These are phyloP conservation scores for Epinotia nisella DNA, from an alignment of 2,888 invertebrate species.

Conservation along the genomic window DNA sequence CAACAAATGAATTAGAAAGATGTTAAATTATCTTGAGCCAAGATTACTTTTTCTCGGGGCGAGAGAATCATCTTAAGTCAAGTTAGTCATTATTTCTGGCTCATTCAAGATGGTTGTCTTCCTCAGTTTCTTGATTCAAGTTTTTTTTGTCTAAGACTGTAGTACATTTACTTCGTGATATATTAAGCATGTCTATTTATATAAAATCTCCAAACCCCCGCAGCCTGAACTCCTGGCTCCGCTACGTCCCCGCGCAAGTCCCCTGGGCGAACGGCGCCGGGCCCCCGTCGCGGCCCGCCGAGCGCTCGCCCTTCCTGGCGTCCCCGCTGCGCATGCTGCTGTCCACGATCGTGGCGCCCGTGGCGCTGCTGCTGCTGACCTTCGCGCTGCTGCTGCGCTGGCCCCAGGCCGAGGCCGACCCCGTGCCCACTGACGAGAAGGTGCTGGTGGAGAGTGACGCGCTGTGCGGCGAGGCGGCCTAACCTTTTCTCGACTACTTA, in stretches of 20 bases:
- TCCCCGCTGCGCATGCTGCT: slow-evolving; percentile 27
- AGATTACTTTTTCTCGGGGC: background rate
- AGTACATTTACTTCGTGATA: too few species aligned
- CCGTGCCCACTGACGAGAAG: background rate
- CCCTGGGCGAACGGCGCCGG: background rate
- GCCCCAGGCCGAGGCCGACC: background rate
- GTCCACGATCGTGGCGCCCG: slow-evolving; percentile 16
- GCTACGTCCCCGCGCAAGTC: background rate
- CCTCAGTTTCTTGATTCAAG: too few species aligned
- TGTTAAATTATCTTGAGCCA: background rate
- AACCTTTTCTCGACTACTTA: background rate
- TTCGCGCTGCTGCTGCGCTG: slow-evolving; percentile 24
- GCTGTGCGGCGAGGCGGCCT: background rate
- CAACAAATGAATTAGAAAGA: too few species aligned
- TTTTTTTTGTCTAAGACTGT: too few species aligned
- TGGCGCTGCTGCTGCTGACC: slow-evolving; percentile 8
- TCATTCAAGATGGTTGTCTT: too few species aligned
- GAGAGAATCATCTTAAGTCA: too few species aligned
- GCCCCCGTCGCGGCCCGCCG: background rate
- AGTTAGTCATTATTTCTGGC: too few species aligned
- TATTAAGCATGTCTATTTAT: too few species aligned
- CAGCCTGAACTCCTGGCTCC: slow-evolving; percentile 20
- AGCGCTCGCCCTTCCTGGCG: background rate
- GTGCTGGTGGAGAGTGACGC: background rate
- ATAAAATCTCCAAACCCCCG: too few species aligned